These are phyloP conservation scores for Delphinapterus leucas DNA, from an alignment of 2,113 vertebrate genomes.

Conservation along the genomic window DNA sequence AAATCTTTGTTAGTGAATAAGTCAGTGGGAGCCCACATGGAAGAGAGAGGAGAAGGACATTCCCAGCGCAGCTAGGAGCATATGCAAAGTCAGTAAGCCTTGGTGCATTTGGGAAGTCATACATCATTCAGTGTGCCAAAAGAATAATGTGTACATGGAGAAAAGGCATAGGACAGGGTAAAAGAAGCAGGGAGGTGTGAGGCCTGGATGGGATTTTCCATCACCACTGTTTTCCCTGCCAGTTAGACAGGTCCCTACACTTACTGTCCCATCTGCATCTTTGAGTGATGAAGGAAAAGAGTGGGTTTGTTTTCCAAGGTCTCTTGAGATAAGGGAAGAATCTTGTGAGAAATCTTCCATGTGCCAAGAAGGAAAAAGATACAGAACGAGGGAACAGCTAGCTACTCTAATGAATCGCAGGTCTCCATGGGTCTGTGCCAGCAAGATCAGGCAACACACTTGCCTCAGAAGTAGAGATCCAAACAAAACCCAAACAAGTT, in stretches of 20 bases:
- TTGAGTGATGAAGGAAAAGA: background rate
- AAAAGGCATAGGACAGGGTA: background rate
- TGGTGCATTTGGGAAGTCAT: background rate
- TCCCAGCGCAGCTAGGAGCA: background rate
- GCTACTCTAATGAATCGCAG: background rate
- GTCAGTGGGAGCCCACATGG: background rate
- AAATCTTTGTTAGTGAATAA: background rate
- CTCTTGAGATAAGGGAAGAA: background rate
- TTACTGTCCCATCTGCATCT: background rate
- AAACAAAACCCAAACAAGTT: background rate
- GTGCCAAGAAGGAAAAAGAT: background rate
- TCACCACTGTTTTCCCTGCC: background rate
- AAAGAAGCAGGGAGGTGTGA: background rate
- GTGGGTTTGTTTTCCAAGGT: background rate
- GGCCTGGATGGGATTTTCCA: background rate
- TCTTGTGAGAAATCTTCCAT: background rate
- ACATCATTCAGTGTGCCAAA: background rate
- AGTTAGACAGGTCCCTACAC: background rate
- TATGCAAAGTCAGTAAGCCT: background rate
- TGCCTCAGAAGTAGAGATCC: background rate
- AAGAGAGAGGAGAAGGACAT: background rate
- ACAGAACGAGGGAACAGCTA: background rate
- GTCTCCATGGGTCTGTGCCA: background rate
- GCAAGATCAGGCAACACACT: background rate
- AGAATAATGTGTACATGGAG: background rate